phyloP scores from a whole-genome alignment of 1,140 invertebrate species.

The Sycophila sp. region DNA sequence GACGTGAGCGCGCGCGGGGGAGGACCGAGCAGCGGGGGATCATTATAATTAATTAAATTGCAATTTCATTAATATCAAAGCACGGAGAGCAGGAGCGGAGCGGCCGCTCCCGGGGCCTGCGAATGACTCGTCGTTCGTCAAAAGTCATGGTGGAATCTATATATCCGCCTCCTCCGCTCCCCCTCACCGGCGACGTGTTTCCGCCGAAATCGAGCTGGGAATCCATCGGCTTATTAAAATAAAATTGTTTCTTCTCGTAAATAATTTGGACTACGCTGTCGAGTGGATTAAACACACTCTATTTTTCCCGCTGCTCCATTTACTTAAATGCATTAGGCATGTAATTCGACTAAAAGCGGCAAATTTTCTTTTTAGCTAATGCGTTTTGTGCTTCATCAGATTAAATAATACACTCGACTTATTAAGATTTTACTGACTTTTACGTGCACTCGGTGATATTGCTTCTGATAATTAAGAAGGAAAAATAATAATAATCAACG shows the following conservation, averaged over 20 bases:
- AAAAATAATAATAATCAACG: no score
- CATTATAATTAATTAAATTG: slow-evolving; percentile 40
- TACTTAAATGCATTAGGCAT: slow-evolving; percentile 31
- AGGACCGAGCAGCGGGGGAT: slow-evolving; percentile 3
- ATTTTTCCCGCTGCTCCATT: background rate
- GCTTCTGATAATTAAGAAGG: no score
- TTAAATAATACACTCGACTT: slow-evolving; percentile 9
- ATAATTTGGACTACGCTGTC: background rate
- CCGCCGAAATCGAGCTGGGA: no score
- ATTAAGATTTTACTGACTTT: background rate
- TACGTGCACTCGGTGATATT: background rate
- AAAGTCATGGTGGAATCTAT: slow-evolving; percentile 3
- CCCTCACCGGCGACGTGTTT: background rate
- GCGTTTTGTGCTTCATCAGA: slow-evolving; percentile 3
- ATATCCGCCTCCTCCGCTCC: no score
- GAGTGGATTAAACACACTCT: background rate
- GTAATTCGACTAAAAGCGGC: slow-evolving; percentile 31
- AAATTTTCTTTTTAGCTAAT: background rate
- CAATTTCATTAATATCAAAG: slow-evolving; percentile 40
- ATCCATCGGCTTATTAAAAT: background rate
- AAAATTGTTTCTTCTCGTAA: background rate
- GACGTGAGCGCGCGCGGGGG: slow-evolving; percentile 3
- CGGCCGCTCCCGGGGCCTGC: background rate
- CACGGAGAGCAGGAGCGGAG: background rate
- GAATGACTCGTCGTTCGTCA: slow-evolving; percentile 23